Evolutionary conservation across 2,888 invertebrate genomes (phyloP).

Genomic region (Andrena hattorfiana): DNA sequence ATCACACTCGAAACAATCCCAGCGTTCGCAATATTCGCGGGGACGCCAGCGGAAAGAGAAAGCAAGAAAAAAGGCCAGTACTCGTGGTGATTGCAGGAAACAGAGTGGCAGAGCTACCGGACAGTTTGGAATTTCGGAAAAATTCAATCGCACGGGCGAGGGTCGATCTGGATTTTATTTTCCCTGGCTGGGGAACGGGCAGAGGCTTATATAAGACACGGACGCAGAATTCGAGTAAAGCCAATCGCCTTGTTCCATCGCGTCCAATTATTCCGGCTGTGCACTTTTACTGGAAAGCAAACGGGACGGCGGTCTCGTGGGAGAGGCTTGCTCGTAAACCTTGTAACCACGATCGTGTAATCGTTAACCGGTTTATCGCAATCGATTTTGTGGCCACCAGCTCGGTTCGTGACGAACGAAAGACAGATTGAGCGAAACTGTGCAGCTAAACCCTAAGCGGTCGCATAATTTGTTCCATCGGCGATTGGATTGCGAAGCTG

Average conservation of each 20-base stretch:
- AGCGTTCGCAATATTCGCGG: background rate
- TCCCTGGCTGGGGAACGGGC: background rate
- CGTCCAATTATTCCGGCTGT: slow-evolving; percentile 19
- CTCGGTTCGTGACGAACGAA: slow-evolving; percentile 26
- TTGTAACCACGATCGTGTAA: slow-evolving; percentile 45
- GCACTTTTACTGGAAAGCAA: slow-evolving; percentile 6
- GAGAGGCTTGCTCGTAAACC: slow-evolving; percentile 49
- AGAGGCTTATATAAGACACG: background rate
- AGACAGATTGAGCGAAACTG: slow-evolving; percentile 45
- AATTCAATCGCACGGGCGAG: background rate
- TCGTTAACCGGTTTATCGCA: slow-evolving; percentile 64
- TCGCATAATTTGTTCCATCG: slow-evolving; percentile 58
- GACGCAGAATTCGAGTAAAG: background rate
- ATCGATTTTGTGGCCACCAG: slow-evolving; percentile 55
- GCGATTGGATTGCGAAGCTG: slow-evolving; percentile 16
- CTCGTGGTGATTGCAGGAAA: background rate
- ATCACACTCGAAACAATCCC: background rate
- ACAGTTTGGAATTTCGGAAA: background rate
- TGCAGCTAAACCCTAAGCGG: slow-evolving; percentile 22
- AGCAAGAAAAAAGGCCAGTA: background rate
- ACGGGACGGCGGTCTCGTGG: slow-evolving; percentile 26
- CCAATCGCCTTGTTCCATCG: slow-evolving; percentile 13
- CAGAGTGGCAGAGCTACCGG: background rate
- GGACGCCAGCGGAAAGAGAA: background rate
- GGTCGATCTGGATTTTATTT: background rate